Base-by-base conservation (phyloP, 1,140 invertebrate species). In the Halictus rubicundus region DNA sequence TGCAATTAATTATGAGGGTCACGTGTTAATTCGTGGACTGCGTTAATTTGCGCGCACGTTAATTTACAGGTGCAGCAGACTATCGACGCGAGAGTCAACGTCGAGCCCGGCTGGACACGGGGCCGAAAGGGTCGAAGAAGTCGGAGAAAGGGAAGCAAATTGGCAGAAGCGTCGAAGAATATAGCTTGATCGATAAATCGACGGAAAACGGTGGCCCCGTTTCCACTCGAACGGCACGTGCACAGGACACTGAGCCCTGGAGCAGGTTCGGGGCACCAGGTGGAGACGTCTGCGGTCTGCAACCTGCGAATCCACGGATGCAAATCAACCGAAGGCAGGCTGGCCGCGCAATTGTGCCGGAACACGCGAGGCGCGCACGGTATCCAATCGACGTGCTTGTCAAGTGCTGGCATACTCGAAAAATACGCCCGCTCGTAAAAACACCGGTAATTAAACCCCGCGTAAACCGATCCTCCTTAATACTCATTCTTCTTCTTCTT, bases 351-450 rank as follows among this genome's bases (percentile, higher is more conserved):
- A 89, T 88, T 85, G 86, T 84, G 42, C 37, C 71, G 68, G 46
- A 72, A 68, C 80, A 88, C 87, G 88, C 88, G 78, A 89, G 16
- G 39, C 64, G 21, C 49, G 71, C 63, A 72, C 25, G 61, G 63
- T 21, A 54, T 49, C 61, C 60, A 25, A 63, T 71, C 63, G 61
- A 46, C 68, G 60, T 79, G 60, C 68, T 68, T 19, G 27, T 71
- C 52, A 12, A 4, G n/a, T 23, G 12, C 12, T 3, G 14, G 19
- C 32, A 46, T 4, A 1, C 10, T 6, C 16, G 9, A 27, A 68
- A 70, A 27, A 39, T 54, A 42, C 9, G 14, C 12, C 27, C 1
- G 9, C 37, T 71, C 49, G 68, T 61, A 52, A 71, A 70, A 70
- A 54, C 19, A 52, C n/a, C 42, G 39, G 23, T 52, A 71, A 78